phyloP scores from a whole-genome alignment of 1,140 invertebrate species.

The Habropoda laboriosa region DNA sequence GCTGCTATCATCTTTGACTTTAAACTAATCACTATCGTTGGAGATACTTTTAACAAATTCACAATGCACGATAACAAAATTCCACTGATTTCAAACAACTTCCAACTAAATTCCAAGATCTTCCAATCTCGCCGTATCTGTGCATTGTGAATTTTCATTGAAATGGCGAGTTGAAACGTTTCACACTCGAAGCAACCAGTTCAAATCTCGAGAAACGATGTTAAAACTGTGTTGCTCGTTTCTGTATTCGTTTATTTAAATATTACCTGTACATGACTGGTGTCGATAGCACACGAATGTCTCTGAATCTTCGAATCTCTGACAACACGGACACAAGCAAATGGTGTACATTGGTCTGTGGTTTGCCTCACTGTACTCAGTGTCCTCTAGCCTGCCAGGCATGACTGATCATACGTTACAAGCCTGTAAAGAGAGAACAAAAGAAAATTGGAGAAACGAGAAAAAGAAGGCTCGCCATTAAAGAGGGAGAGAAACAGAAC shows the following conservation, averaged over 20 bases:
- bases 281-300: not conserved
- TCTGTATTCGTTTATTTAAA: not conserved
- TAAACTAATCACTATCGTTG: constrained; percentile 64
- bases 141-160: constrained; percentile 51
- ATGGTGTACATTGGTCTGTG: constrained; percentile 46
- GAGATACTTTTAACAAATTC: constrained; percentile 39
- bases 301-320: not conserved
- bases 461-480: constrained; percentile 59
- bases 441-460: not conserved
- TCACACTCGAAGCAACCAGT: not conserved
- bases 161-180: constrained; percentile 58
- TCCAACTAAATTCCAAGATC: not conserved
- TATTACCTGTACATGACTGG: constrained; percentile 8
- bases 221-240: not conserved
- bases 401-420: constrained; percentile 57
- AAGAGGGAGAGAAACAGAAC: constrained; percentile 34
- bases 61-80: constrained; percentile 21
- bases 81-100: not conserved
- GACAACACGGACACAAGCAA: not conserved
- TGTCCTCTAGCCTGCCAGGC: constrained; percentile 55
- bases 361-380: constrained; percentile 45
- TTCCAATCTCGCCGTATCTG: not conserved
- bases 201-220: not conserved
- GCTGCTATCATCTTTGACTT: constrained; percentile 66
- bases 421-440: constrained; percentile 48